Percentiles rank a stretch among this genome's conserved stretches.
Evolutionary conservation across 2,888 invertebrate species (phyloP).

Genomic region (Conus canariensis): DNA sequence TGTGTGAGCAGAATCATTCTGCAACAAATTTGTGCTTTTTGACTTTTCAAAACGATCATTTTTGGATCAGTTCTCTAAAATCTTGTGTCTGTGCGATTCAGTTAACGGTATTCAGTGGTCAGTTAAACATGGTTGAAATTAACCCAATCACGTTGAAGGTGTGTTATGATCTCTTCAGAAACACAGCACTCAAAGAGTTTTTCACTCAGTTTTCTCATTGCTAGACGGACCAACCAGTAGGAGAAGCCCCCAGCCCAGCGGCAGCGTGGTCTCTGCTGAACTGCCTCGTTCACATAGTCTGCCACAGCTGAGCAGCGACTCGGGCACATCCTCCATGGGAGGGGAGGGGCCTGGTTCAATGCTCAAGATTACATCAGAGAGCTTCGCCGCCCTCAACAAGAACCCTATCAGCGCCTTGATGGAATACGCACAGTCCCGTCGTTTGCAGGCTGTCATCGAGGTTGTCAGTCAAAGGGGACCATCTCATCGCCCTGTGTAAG

Average conservation of each 20-base stretch:
- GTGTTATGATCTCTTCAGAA: too few relatives aligned
- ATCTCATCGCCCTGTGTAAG: slow-evolving; percentile 78
- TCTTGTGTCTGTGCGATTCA: too few relatives aligned
- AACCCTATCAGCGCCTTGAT: slow-evolving; percentile 79
- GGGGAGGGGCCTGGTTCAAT: slow-evolving; percentile 20
- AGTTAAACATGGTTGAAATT: too few relatives aligned
- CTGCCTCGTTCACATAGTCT: slow-evolving; percentile 34
- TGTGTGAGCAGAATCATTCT: too few relatives aligned
- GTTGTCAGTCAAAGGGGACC: slow-evolving; percentile 75
- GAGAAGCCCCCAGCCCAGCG: background rate
- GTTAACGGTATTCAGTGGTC: too few relatives aligned
- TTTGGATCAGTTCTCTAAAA: too few relatives aligned
- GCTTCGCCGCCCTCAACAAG: slow-evolving; percentile 77
- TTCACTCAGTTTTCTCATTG: slow-evolving; percentile 1
- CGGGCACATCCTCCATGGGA: background rate
- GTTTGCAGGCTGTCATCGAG: slow-evolving; percentile 74
- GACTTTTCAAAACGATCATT: too few relatives aligned
- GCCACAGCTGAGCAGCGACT: slow-evolving; percentile 15
- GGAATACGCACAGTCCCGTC: slow-evolving; percentile 79
- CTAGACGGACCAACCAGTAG: background rate
- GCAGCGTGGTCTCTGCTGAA: background rate
- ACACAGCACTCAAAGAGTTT: background rate
- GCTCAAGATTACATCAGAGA: slow-evolving; percentile 65
- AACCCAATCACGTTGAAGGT: too few relatives aligned
- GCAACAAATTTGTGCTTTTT: too few relatives aligned